Evolutionary conservation across 2,797 vertebrate genomes (phyloP), one percentile per base, ranked within the genome.

Genomic region (Periparus ater): DNA sequence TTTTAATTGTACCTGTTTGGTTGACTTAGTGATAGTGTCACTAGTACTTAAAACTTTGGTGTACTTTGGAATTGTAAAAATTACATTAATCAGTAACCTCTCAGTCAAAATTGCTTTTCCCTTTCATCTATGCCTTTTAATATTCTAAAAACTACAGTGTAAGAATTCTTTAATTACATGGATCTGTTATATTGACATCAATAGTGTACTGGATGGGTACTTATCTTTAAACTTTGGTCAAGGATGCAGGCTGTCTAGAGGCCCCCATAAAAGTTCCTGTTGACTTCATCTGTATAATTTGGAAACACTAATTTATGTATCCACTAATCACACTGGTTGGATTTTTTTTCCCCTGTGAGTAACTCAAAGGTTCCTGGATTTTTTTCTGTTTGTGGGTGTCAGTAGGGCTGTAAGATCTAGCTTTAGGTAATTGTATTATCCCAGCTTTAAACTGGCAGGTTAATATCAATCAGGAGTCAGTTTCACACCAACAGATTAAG

Each of bases 401-500:
- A 90, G 55, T 34, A 80, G 50, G 54, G 20, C 47, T 82, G n/a
- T 60, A 80, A 83, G 50, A 95, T 48, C 25, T 68, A 53, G 20
- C 54, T 77, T 34, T 88, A 88, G 70, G 44, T 79, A 90, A 85
- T 57, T 72, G 47, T 55, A 89, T 95, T 89, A 96, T 66, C 75
- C 29, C 47, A 78, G 62, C 78, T 94, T 92, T 93, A 91, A 93
- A 80, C n/a, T 62, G 51, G 23, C 50, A 70, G 79, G 65, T 87
- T 92, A 66, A 65, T 93, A 54, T 58, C 77, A 91, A 81, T 89
- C 89, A 51, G 51, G 68, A 91, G 54, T 55, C 5, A 8, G 50
- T 85, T 91, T 85, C 85, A 89, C 61, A 89, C 25, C 79, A 90
- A 50, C 57, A 89, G 75, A 72, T 80, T 75, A 94, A 95, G 87